Conservation (phyloP, 2,113 vertebrate species). For the Catharus fuscescens region DNA sequence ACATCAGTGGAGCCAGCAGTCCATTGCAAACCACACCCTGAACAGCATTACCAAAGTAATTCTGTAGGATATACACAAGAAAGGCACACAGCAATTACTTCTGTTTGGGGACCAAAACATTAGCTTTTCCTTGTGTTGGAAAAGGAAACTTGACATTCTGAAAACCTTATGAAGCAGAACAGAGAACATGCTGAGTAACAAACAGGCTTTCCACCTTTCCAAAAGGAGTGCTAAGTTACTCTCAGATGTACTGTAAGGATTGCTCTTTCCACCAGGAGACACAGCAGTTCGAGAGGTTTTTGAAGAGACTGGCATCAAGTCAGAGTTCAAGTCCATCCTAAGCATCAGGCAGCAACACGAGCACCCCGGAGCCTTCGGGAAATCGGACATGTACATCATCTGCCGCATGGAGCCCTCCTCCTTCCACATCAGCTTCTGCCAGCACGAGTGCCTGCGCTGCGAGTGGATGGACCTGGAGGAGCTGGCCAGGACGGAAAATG, state of each 20-base stretch:
- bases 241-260: neutral
- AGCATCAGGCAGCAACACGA: slow-evolving; percentile 92
- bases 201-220: neutral
- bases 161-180: neutral
- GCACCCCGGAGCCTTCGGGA: slow-evolving; percentile 88
- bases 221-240: neutral
- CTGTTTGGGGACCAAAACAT: neutral
- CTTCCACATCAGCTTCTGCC: slow-evolving; percentile 86
- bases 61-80: neutral
- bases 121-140: neutral
- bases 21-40: neutral
- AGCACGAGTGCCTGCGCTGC: slow-evolving; percentile 87
- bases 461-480: slow-evolving; percentile 87
- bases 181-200: neutral
- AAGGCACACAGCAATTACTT: neutral
- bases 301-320: slow-evolving; percentile 91
- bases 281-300: slow-evolving; percentile 94
- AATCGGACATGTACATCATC: slow-evolving; percentile 92
- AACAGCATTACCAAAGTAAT: neutral
- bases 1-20: neutral
- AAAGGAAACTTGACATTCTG: neutral
- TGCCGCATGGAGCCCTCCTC: slow-evolving; percentile 87
- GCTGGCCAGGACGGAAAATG: slow-evolving; percentile 66
- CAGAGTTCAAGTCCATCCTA: slow-evolving; percentile 90
- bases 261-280: slow-evolving; percentile 69